Conservation (phyloP, 2,113 vertebrate genomes). For the Columba livia region DNA sequence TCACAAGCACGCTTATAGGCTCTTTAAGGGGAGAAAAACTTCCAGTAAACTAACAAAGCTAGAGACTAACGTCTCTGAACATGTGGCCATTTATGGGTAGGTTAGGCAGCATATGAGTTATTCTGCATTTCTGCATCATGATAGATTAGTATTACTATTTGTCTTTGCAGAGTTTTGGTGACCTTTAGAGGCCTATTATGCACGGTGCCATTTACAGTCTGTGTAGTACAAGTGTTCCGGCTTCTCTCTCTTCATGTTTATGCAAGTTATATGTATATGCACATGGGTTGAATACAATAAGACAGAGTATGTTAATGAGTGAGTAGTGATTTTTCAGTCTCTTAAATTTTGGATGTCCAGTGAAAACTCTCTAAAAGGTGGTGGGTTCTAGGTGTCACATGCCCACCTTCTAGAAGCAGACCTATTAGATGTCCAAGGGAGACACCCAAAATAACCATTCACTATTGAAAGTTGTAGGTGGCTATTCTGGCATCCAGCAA, state of each 20-base stretch:
- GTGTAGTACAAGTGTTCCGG: neutral
- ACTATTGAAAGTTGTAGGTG: neutral
- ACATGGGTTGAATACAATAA: accelerated
- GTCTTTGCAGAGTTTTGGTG: neutral
- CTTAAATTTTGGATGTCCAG: neutral
- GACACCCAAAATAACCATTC: neutral
- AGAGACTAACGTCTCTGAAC: neutral
- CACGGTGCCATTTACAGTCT: neutral
- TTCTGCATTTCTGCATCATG: neutral
- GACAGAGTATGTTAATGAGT: neutral
- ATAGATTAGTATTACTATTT: neutral
- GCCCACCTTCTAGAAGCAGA: neutral
- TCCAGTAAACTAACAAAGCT: neutral
- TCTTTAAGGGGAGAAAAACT: neutral
- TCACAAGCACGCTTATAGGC: neutral
- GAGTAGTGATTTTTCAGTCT: neutral
- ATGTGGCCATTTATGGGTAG: neutral
- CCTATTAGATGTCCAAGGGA: neutral
- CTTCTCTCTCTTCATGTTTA: neutral
- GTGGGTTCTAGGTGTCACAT: neutral
- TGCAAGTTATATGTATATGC: neutral
- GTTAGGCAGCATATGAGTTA: neutral
- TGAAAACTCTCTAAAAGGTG: neutral
- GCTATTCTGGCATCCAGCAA: neutral
- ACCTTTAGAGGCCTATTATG: neutral